Evolutionary conservation across 2,888 invertebrate genomes (phyloP).

Genomic region (Eucera pruinosa): DNA sequence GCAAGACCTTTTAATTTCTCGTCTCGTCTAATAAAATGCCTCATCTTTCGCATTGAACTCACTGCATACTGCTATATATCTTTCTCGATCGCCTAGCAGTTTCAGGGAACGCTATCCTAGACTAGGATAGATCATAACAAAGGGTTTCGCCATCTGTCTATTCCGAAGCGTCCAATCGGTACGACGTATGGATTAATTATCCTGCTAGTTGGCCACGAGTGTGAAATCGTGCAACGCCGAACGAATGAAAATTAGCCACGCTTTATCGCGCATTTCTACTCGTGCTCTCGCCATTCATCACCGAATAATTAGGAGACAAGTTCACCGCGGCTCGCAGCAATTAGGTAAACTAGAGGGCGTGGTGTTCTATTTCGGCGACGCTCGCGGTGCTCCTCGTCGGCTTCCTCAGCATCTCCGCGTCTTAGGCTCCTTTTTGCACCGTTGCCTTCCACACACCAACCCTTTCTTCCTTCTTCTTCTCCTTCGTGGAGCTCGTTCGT

Average conservation of each 20-base stretch:
- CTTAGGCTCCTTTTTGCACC: constrained; percentile 42
- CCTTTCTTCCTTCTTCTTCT: constrained; percentile 66
- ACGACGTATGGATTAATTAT: constrained; percentile 62
- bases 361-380: constrained; percentile 81
- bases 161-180: constrained; percentile 43
- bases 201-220: constrained; percentile 32
- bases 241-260: constrained; percentile 78
- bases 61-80: not conserved
- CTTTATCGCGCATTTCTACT: constrained; percentile 77
- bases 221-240: constrained; percentile 59
- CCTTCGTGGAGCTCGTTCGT: constrained; percentile 74
- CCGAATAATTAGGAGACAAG: constrained; percentile 83
- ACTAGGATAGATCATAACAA: constrained; percentile 44
- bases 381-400: constrained; percentile 44
- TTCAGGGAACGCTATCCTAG: not conserved
- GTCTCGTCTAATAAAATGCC: too few species aligned
- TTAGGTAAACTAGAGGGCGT: constrained; percentile 83
- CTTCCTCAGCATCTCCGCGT: constrained; percentile 34
- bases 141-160: constrained; percentile 31
- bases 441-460: constrained; percentile 53
- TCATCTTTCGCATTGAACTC: constrained; percentile 32
- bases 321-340: constrained; percentile 80
- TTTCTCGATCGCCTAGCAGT: not conserved
- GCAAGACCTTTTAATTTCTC: too few species aligned
- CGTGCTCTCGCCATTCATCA: constrained; percentile 78